These are phyloP conservation scores for Alethe diademata DNA, from an alignment of 2,113 vertebrate genomes.

Conservation along the genomic window DNA sequence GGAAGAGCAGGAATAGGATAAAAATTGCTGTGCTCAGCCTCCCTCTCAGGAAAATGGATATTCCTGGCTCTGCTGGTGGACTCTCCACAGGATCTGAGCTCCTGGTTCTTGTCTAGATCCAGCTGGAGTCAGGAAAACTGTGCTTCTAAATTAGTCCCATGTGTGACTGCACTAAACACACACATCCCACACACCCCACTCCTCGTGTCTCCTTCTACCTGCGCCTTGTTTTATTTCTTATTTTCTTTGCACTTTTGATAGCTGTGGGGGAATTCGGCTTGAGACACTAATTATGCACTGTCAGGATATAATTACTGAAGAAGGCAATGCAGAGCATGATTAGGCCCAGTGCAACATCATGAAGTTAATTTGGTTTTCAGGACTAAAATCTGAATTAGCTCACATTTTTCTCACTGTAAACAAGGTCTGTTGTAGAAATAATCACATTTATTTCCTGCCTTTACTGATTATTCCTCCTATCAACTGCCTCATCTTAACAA, in stretches of 20 bases:
- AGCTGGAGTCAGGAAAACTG: background rate
- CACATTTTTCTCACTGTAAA: background rate
- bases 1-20: background rate
- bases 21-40: background rate
- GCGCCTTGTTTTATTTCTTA: background rate
- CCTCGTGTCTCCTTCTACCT: background rate
- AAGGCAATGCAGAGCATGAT: background rate
- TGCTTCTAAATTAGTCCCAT: background rate
- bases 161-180: background rate
- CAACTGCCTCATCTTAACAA: background rate
- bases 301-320: background rate
- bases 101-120: background rate
- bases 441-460: background rate
- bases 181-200: accelerated
- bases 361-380: background rate
- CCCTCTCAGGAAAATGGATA: background rate
- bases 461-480: background rate
- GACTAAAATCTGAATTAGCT: background rate
- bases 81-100: background rate
- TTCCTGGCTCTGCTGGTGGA: background rate
- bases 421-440: background rate
- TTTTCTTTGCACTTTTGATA: background rate
- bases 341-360: background rate
- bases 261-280: background rate
- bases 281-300: background rate